phyloP scores from a whole-genome alignment of 2,888 invertebrate genomes.

The Odontomyia ornata region DNA sequence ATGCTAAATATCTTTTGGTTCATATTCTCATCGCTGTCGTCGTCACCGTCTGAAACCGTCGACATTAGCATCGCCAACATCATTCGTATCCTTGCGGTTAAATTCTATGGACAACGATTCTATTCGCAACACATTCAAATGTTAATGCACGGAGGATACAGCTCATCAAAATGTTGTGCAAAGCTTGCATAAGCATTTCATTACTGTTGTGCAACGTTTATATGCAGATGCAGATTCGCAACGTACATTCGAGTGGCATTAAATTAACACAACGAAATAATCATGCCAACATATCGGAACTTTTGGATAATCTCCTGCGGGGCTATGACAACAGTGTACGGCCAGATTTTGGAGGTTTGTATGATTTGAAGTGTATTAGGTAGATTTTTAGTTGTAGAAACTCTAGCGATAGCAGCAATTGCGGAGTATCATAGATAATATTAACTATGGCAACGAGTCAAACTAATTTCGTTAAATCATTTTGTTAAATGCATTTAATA shows the following conservation, averaged over 20 bases:
- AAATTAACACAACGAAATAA: conserved; percentile 70
- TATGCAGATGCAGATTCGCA: conserved; percentile 53
- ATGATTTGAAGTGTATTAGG: background rate
- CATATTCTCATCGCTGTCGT: background rate
- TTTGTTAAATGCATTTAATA: background rate
- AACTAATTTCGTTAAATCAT: background rate
- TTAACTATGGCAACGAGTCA: too few species aligned
- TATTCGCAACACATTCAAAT: conserved; percentile 23
- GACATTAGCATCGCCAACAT: background rate
- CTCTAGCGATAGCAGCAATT: background rate
- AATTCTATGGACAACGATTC: background rate
- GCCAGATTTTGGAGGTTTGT: conserved; percentile 80
- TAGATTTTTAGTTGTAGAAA: background rate
- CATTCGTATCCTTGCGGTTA: too few species aligned
- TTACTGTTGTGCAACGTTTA: conserved; percentile 55
- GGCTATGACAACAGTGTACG: conserved; percentile 84
- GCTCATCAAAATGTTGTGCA: conserved; percentile 52
- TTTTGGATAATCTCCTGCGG: conserved; percentile 77
- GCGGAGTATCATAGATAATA: too few species aligned
- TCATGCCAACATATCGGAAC: conserved; percentile 77
- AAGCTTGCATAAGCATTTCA: conserved; percentile 53
- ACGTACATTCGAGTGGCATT: conserved; percentile 51
- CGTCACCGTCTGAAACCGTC: background rate
- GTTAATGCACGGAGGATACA: conserved; percentile 22
- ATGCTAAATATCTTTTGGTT: conserved; percentile 20